These are phyloP conservation scores for Eilema griseolum DNA, from an alignment of 2,888 invertebrate genomes.

Conservation along the genomic window DNA sequence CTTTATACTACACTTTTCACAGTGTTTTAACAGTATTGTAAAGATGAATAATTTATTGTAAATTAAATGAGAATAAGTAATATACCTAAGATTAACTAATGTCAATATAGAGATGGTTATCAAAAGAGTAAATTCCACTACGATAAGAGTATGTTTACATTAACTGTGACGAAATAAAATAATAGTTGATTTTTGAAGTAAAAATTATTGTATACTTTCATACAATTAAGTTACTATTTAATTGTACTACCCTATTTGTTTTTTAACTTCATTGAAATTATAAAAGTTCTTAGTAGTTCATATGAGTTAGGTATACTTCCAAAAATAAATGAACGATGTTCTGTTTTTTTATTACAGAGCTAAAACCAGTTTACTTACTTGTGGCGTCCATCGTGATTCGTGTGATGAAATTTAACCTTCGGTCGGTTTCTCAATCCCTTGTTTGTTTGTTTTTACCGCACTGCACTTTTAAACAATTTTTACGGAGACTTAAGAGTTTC, in stretches of 20 bases:
- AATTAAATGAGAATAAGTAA: background rate
- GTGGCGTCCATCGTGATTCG: constrained; percentile 79
- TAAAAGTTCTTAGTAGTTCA: background rate
- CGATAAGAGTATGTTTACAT: constrained; percentile 8
- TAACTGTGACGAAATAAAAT: background rate
- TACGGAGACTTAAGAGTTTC: constrained; percentile 7
- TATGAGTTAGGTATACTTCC: background rate
- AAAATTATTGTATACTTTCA: background rate
- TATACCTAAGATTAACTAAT: background rate
- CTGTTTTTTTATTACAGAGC: constrained; percentile 33
- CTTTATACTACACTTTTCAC: no score
- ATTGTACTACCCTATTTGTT: no score
- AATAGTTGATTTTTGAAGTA: background rate
- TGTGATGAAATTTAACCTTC: constrained; percentile 80
- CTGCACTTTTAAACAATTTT: constrained; percentile 42
- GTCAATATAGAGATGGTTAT: background rate
- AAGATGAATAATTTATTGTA: background rate
- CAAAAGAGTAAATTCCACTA: background rate
- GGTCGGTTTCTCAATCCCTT: constrained; percentile 63
- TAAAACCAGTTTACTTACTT: constrained; percentile 77
- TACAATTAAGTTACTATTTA: no score
- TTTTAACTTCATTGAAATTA: background rate
- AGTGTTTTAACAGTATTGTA: background rate
- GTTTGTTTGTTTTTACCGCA: constrained; percentile 43
- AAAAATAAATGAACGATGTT: constrained; percentile 9